These are phyloP conservation scores for Conops quadrifasciatus DNA, from an alignment of 2,888 invertebrate genomes.

Conservation along the genomic window DNA sequence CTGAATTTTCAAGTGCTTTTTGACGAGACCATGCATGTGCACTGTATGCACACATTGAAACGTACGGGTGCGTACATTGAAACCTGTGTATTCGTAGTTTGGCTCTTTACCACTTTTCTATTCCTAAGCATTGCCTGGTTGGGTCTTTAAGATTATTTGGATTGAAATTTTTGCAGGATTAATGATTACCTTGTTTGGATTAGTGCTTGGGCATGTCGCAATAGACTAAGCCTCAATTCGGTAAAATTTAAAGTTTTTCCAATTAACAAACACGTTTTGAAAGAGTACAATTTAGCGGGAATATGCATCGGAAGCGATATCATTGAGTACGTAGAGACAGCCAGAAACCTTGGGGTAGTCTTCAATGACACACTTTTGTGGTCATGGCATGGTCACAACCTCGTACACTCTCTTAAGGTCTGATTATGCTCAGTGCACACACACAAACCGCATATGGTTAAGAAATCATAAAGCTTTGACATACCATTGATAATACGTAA, in stretches of 20 bases:
- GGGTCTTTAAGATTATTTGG: no score
- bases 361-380: not conserved
- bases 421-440: not conserved
- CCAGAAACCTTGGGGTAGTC: not conserved
- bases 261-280: not conserved
- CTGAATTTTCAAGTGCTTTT: no score
- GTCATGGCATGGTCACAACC: not conserved
- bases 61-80: no score
- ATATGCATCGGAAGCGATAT: not conserved
- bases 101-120: no score
- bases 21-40: no score
- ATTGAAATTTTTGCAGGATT: not conserved
- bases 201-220: not conserved
- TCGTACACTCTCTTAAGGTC: not conserved
- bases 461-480: not conserved
- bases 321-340: not conserved
- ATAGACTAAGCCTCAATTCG: not conserved
- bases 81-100: no score
- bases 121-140: no score
- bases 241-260: not conserved
- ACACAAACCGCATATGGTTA: not conserved
- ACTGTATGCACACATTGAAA: no score
- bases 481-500: no score
- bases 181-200: not conserved
- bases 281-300: not conserved